A percentile compares a stretch with the other conserved stretches of the same genome.
These are phyloP conservation scores for Aleiodes alternator DNA, from an alignment of 2,888 invertebrate species.

Conservation along the genomic window DNA sequence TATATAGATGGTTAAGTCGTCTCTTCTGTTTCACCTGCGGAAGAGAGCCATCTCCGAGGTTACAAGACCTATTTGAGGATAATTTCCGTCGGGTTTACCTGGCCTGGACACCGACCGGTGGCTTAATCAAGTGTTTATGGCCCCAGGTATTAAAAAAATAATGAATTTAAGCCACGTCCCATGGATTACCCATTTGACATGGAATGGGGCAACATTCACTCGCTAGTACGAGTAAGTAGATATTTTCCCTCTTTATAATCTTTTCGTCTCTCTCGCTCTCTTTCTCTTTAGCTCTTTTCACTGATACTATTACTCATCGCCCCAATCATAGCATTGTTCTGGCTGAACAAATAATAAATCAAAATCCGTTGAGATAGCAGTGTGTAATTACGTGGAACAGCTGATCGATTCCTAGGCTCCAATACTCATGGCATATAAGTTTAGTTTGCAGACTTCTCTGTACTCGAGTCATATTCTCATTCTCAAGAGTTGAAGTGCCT, in stretches of 20 bases:
- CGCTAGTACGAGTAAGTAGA: background rate
- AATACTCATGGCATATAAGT: slow-evolving; percentile 17
- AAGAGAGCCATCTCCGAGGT: slow-evolving; percentile 22
- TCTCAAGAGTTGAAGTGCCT: slow-evolving; percentile 48
- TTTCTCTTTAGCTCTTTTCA: background rate
- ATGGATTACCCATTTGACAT: slow-evolving; percentile 34
- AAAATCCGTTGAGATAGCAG: slow-evolving; percentile 45
- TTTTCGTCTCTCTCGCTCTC: slow-evolving; percentile 3
- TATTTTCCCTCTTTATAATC: slow-evolving; percentile 2
- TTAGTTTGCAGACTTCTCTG: slow-evolving; percentile 34
- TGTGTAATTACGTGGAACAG: slow-evolving; percentile 50
- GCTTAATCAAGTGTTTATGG: slow-evolving; percentile 44
- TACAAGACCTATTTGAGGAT: slow-evolving; percentile 20
- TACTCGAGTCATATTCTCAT: slow-evolving; percentile 38
- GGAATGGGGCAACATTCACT: slow-evolving; percentile 11
- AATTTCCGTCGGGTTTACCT: slow-evolving; percentile 30
- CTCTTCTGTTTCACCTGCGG: slow-evolving; percentile 33
- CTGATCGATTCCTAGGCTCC: slow-evolving; percentile 46
- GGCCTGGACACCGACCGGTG: slow-evolving; percentile 1
- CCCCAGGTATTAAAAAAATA: slow-evolving; percentile 41
- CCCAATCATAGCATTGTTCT: slow-evolving; percentile 45
- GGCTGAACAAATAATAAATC: slow-evolving; percentile 45
- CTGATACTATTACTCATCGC: slow-evolving; percentile 48
- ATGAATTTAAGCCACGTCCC: slow-evolving; percentile 38
- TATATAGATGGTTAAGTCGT: background rate